Evolutionary conservation across 2,113 vertebrate genomes (phyloP).

Genomic region (Hyla sarda): DNA sequence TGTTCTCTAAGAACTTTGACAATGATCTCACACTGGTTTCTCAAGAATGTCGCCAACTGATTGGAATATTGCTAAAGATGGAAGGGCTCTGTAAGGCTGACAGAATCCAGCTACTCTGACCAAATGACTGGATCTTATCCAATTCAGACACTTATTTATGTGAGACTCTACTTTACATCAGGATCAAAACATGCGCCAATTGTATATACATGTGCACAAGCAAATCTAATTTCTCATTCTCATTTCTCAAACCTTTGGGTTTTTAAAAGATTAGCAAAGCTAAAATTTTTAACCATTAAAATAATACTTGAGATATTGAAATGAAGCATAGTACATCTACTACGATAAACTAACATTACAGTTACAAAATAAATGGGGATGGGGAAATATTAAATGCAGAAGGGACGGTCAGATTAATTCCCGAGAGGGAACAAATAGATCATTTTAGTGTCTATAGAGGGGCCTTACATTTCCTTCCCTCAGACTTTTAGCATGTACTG

Average conservation of each 20-base stretch:
- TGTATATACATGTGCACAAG: background rate
- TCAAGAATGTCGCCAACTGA: background rate
- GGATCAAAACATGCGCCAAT: background rate
- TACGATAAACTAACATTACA: background rate
- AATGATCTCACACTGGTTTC: constrained; percentile 2
- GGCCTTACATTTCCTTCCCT: background rate
- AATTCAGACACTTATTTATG: background rate
- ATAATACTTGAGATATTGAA: background rate
- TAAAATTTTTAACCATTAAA: background rate
- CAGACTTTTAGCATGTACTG: background rate
- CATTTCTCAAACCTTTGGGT: background rate
- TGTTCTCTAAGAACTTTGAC: background rate
- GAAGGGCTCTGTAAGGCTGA: background rate
- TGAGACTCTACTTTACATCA: background rate
- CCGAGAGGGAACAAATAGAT: background rate
- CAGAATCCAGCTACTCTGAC: background rate
- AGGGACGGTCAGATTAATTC: no score
- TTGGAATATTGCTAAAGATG: constrained; percentile 1
- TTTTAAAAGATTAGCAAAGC: no score
- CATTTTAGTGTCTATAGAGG: background rate
- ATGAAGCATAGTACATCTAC: background rate
- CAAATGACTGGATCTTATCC: background rate
- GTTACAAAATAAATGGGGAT: background rate
- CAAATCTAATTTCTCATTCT: background rate
- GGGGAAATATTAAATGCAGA: no score